A percentile compares a stretch with the other conserved stretches of the same genome.
Conservation (phyloP, 2,113 vertebrate genomes). For the Pogonocichla stellata region DNA sequence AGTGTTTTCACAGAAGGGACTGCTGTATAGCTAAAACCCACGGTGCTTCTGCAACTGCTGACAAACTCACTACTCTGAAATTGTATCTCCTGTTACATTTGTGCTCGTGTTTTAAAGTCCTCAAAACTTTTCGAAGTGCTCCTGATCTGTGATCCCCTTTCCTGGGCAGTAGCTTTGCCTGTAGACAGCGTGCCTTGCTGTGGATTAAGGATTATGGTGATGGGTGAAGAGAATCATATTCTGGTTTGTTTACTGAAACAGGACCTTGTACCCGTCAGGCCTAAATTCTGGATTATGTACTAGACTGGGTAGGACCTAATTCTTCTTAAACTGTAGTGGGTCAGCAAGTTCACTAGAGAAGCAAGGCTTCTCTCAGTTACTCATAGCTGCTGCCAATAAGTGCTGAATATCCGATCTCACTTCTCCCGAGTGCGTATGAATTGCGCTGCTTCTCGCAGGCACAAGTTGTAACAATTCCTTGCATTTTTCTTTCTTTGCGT, state of each 20-base stretch:
- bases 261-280: neutral
- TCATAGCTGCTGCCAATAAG: neutral
- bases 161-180: neutral
- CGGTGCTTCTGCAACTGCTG: neutral
- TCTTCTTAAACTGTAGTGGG: conserved; percentile 9
- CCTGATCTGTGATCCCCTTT: neutral
- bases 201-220: neutral
- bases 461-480: conserved; percentile 28
- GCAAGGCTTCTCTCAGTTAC: neutral
- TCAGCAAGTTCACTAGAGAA: neutral
- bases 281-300: conserved; percentile 19
- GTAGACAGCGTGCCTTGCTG: neutral
- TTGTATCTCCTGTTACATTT: neutral
- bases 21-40: neutral
- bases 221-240: neutral
- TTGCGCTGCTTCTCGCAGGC: neutral
- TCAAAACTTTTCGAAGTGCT: neutral
- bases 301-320: conserved; percentile 24
- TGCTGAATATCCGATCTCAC: neutral
- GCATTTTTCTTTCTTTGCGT: conserved; percentile 36
- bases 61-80: conserved; percentile 12
- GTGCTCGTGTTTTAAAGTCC: neutral
- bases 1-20: neutral
- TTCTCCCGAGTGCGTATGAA: neutral
- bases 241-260: conserved; percentile 33